Conservation (phyloP, 2,888 invertebrate genomes). For the Dicycla oo region DNA sequence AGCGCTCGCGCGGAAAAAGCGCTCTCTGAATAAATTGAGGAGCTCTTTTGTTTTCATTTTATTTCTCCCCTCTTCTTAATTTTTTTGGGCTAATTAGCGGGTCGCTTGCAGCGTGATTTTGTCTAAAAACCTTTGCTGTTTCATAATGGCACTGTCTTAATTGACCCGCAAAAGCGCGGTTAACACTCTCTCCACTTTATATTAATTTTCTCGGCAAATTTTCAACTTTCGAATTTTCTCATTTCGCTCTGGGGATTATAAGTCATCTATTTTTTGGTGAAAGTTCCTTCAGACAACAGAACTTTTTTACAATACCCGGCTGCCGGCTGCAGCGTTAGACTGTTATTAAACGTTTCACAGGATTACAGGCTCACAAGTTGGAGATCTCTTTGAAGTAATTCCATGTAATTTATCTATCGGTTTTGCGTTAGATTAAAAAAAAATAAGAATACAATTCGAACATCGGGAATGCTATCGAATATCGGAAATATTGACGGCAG, state of each 20-base stretch:
- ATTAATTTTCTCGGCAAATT: slow-evolving; percentile 53
- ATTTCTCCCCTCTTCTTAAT: slow-evolving; percentile 47
- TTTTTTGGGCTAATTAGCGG: slow-evolving; percentile 61
- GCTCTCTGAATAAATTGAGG: slow-evolving; percentile 30
- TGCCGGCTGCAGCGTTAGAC: slow-evolving; percentile 56
- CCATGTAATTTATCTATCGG: slow-evolving; percentile 39
- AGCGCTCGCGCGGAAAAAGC: slow-evolving; percentile 20
- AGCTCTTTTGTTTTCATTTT: slow-evolving; percentile 57
- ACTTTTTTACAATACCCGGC: slow-evolving; percentile 62
- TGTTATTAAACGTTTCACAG: slow-evolving; percentile 65
- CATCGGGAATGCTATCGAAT: neutral
- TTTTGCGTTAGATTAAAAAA: slow-evolving; percentile 1
- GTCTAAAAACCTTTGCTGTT: slow-evolving; percentile 55
- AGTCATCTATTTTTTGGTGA: slow-evolving; percentile 55
- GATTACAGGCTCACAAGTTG: slow-evolving; percentile 45
- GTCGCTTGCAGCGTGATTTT: slow-evolving; percentile 42
- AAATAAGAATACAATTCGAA: neutral
- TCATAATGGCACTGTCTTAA: slow-evolving; percentile 52
- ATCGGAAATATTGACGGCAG: too few relatives aligned
- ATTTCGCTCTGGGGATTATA: slow-evolving; percentile 60
- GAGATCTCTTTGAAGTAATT: slow-evolving; percentile 36
- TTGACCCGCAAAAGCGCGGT: slow-evolving; percentile 54
- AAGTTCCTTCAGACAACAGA: slow-evolving; percentile 48
- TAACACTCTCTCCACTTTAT: slow-evolving; percentile 56
- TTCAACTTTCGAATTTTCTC: slow-evolving; percentile 57